A percentile compares a stretch with the other conserved stretches of the same genome.
phyloP scores from a whole-genome alignment of 2,113 vertebrate genomes.

The Myrmophylax atrothorax region DNA sequence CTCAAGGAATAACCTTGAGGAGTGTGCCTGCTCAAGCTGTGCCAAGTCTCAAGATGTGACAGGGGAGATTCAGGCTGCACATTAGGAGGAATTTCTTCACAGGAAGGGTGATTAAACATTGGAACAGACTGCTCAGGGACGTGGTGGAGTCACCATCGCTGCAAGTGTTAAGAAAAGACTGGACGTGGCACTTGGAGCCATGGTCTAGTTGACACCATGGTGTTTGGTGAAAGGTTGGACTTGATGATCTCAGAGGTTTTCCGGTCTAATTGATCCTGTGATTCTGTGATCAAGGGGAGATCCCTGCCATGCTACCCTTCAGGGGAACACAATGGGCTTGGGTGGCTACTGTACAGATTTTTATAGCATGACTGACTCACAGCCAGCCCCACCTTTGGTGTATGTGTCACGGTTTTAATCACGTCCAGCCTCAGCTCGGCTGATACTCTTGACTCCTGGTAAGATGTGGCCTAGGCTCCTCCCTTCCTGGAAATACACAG shows the following conservation, averaged over 20 bases:
- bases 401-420: background rate
- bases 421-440: background rate
- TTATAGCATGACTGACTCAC: background rate
- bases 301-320: accelerated
- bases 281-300: background rate
- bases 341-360: background rate
- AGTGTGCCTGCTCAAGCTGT: background rate
- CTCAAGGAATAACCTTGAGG: background rate
- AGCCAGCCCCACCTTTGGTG: background rate
- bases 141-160: background rate
- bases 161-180: background rate
- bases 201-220: background rate
- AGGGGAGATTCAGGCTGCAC: background rate
- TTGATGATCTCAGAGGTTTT: background rate
- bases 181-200: background rate
- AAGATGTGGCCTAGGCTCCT: background rate
- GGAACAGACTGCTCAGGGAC: background rate
- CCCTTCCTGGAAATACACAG: background rate
- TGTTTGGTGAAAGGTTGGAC: background rate
- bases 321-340: background rate
- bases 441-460: accelerated
- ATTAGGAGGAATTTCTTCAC: background rate
- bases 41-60: background rate
- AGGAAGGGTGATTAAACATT: background rate
- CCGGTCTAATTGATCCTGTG: background rate